These are phyloP conservation scores for Sminthurides aquaticus DNA, from an alignment of 2,888 invertebrate genomes.

Conservation along the genomic window DNA sequence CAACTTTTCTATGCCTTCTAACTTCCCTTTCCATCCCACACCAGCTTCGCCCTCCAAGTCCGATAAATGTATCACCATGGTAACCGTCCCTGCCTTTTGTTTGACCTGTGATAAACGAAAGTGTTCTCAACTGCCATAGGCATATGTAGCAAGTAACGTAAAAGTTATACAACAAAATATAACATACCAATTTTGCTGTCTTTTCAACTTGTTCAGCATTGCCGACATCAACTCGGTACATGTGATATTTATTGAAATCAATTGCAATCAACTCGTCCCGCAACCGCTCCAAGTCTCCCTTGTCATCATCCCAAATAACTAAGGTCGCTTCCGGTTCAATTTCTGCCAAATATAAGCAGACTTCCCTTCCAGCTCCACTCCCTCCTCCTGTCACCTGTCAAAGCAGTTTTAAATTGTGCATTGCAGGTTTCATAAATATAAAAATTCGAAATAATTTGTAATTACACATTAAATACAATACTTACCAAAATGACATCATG, in stretches of 20 bases:
- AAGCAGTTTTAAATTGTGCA: not conserved
- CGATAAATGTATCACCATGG: not conserved
- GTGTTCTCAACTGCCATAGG: not conserved
- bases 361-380: not conserved
- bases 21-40: not conserved
- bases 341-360: not conserved
- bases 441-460: too few species aligned
- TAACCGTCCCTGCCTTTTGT: not conserved
- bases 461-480: too few species aligned
- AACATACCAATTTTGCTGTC: not conserved
- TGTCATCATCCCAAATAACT: not conserved
- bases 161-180: not conserved
- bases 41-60: not conserved
- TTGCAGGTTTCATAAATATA: too few species aligned
- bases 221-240: not conserved
- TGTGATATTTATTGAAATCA: not conserved
- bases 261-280: not conserved
- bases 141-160: too few species aligned
- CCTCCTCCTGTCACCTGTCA: not conserved
- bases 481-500: not conserved
- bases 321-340: not conserved
- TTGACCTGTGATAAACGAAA: not conserved
- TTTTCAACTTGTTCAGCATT: not conserved
- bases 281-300: not conserved
- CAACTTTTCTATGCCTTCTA: not conserved